These are phyloP conservation scores for Diloba caeruleocephala DNA, from an alignment of 2,888 invertebrate genomes.

Conservation along the genomic window DNA sequence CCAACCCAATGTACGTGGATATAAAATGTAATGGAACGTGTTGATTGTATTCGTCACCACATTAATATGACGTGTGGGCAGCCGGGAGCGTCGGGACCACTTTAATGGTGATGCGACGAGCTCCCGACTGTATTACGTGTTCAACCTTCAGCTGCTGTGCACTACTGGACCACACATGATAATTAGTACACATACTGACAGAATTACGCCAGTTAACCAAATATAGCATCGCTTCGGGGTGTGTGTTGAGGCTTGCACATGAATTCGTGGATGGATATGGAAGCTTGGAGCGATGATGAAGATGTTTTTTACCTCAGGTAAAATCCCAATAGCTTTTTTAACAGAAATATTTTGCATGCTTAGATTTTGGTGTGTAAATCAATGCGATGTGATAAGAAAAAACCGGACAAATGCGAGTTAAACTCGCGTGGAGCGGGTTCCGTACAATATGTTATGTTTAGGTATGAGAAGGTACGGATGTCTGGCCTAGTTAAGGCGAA, in stretches of 20 bases:
- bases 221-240: too few relatives aligned
- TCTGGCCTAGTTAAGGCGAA: too few relatives aligned
- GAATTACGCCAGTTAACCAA: too few relatives aligned
- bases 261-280: slow-evolving; percentile 25
- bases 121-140: slow-evolving; percentile 49
- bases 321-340: slow-evolving; percentile 10
- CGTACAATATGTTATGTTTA: too few relatives aligned
- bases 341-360: too few relatives aligned
- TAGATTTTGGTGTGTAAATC: too few relatives aligned
- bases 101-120: slow-evolving; percentile 58
- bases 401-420: too few relatives aligned
- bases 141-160: slow-evolving; percentile 57
- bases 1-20: slow-evolving; percentile 5
- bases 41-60: slow-evolving; percentile 36
- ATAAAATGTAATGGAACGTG: slow-evolving; percentile 7
- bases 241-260: slow-evolving; percentile 13
- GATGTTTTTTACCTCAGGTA: slow-evolving; percentile 28
- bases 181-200: too few relatives aligned
- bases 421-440: too few relatives aligned
- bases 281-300: slow-evolving; percentile 55
- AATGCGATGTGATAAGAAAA: too few relatives aligned
- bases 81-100: slow-evolving; percentile 44
- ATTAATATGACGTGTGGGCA: slow-evolving; percentile 40
- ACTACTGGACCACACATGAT: slow-evolving; percentile 11
- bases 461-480: too few relatives aligned